Evolutionary conservation across 2,113 vertebrate species (phyloP), one percentile per base, ranked within the genome.

Genomic region (Scomber colias): DNA sequence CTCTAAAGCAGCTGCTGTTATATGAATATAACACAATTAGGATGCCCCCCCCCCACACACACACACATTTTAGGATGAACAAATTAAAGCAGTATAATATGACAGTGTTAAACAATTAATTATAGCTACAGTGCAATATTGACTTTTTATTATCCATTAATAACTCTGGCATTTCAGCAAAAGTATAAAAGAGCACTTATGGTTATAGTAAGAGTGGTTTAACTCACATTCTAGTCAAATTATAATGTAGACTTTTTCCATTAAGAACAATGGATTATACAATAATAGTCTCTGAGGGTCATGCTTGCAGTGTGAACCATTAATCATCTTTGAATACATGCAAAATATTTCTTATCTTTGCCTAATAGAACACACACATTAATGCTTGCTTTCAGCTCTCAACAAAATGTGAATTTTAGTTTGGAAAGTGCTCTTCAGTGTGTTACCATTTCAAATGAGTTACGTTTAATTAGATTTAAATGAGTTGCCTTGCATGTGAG

Each of bases 291-390:
- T 66, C 30, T 27, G 48, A 62, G n/a, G 49, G 31, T 48, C 27
- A 69, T 40, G 24, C 35, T 66, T 31, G n/a, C 44, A 53, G 46
- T 55, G 40, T 44, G 30, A 64, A 67, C 16, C 51, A 63, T 71
- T 75, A 82, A 82, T 83, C 69, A n/a, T 30, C 19, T 72, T 72
- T 86, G 67, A 82, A 84, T 81, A 63, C 69, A 85, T 78, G 71
- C 54, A 83, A 75, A 80, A 72, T 61, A 65, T 61, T 78, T 59
- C 35, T 30, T 27, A 66, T 70, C 8, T 19, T 71, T 17, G 50
- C 49, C 61, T 75, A 68, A 75, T 62, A 24, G 54, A 68, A 62
- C 27, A 7, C 62, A 27, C 60, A 73, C 71, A 83, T 73, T 3
- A 77, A 53, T 51, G 12, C 48, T 54, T 44, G 27, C 61, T 57